These are phyloP conservation scores for Apostichopus californicus DNA, from an alignment of 35 echinoderm and acorn worm species.

Conservation along the genomic window DNA sequence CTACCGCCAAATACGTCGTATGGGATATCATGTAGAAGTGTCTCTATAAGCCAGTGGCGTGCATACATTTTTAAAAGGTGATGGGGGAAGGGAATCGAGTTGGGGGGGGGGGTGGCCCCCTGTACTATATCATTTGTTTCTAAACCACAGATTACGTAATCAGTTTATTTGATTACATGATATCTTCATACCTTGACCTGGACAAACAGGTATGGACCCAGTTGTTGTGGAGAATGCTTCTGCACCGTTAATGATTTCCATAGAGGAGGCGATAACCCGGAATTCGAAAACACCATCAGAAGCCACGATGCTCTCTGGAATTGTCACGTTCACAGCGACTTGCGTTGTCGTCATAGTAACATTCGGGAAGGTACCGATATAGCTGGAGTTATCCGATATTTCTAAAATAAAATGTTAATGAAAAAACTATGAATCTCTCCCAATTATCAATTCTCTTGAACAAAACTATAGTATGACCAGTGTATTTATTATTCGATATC, in stretches of 20 bases:
- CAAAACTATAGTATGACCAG: too few relatives aligned
- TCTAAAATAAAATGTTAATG: not conserved
- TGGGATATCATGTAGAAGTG: too few relatives aligned
- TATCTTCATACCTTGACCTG: not conserved
- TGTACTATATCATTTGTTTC: too few relatives aligned
- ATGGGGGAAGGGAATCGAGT: too few relatives aligned
- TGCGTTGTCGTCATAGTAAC: not conserved
- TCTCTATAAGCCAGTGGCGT: too few relatives aligned
- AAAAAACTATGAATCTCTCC: too few relatives aligned
- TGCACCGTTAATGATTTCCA: not conserved
- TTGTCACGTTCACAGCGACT: not conserved
- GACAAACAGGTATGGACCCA: not conserved
- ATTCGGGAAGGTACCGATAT: not conserved
- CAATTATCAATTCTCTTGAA: too few relatives aligned
- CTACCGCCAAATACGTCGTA: too few relatives aligned
- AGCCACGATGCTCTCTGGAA: not conserved
- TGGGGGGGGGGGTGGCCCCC: too few relatives aligned
- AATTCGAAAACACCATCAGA: not conserved
- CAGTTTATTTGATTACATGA: not conserved
- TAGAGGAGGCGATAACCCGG: not conserved
- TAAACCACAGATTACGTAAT: not conserved
- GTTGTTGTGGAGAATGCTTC: not conserved
- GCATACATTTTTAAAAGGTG: too few relatives aligned
- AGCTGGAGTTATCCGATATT: not conserved
- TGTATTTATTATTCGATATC: too few relatives aligned